Conservation (phyloP, 2,888 invertebrate genomes). For the Muscina levida region DNA sequence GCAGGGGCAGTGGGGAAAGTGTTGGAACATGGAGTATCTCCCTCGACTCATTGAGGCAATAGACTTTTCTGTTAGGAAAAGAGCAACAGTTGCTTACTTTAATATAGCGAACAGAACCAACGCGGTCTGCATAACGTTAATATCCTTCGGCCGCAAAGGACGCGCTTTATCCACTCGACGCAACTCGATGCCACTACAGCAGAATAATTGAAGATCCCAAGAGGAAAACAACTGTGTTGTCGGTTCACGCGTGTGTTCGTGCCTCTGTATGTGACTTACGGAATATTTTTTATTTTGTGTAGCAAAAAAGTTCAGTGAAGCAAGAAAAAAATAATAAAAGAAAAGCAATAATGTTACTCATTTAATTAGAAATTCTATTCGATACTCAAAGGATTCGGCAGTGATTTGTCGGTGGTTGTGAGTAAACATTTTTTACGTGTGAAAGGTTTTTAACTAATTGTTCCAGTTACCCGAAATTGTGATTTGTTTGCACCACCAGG, state of each 20-base stretch:
- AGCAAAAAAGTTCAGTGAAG: too few relatives aligned
- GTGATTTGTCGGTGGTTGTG: neutral
- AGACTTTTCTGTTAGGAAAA: constrained; percentile 72
- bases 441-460: too few relatives aligned
- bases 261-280: neutral
- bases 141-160: constrained; percentile 72
- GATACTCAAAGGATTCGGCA: too few relatives aligned
- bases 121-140: constrained; percentile 72
- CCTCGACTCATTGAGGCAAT: constrained; percentile 75
- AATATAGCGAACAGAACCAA: constrained; percentile 57
- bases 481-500: too few relatives aligned
- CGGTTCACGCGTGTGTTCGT: neutral
- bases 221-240: neutral
- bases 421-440: neutral
- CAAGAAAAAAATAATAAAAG: too few relatives aligned
- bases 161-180: constrained; percentile 18
- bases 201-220: too few relatives aligned
- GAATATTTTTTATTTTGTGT: too few relatives aligned
- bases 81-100: constrained; percentile 78
- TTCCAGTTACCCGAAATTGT: too few relatives aligned
- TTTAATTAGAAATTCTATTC: too few relatives aligned
- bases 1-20: too few relatives aligned
- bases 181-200: constrained; percentile 3
- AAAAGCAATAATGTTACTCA: too few relatives aligned
- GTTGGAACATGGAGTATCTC: constrained; percentile 53